Percentiles rank a stretch among this genome's conserved stretches.
Conservation (phyloP, 2,888 invertebrate species). For the Pachydiplax longipennis region DNA sequence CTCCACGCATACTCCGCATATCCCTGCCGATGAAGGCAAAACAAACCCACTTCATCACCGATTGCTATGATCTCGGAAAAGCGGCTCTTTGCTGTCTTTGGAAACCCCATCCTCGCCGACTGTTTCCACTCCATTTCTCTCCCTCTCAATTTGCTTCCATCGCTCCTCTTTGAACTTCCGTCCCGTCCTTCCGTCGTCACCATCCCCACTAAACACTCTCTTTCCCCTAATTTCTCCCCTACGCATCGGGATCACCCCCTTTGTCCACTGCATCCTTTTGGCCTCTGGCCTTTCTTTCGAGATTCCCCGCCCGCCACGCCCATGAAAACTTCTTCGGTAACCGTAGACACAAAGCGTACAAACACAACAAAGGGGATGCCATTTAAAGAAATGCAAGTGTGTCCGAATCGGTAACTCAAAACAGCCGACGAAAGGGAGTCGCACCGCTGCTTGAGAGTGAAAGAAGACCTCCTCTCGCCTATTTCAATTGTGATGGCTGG, state of each 20-base stretch:
- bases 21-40: neutral
- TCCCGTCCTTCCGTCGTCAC: neutral
- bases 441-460: neutral
- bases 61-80: neutral
- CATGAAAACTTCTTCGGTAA: neutral
- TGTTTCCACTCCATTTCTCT: neutral
- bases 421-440: neutral
- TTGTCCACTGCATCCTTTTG: neutral
- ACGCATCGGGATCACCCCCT: neutral
- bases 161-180: neutral
- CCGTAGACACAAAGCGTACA: neutral
- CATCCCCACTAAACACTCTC: neutral
- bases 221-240: neutral
- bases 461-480: neutral
- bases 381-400: neutral
- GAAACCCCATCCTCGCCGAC: neutral
- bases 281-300: neutral
- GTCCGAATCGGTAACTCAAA: neutral
- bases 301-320: neutral
- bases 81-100: neutral
- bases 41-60: constrained; percentile 19
- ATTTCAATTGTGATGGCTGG: neutral
- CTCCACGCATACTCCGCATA: neutral
- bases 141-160: neutral
- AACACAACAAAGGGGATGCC: neutral